Percentiles rank a stretch among this genome's conserved stretches.
These are phyloP conservation scores for Sphinx pinastri DNA, from an alignment of 2,888 invertebrate species.

Conservation along the genomic window DNA sequence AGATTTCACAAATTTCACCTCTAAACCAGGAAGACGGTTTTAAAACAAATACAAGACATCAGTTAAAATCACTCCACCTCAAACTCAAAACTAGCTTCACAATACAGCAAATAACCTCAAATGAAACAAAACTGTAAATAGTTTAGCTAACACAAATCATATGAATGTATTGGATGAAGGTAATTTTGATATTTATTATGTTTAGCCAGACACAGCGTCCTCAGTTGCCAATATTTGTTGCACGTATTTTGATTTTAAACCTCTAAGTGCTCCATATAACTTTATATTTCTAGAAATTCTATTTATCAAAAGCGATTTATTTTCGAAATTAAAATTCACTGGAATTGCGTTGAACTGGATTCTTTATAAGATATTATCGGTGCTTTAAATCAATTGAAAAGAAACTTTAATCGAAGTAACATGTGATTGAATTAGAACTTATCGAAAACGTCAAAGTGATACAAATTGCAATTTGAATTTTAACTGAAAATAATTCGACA, in stretches of 20 bases:
- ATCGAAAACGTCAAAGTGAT: background rate
- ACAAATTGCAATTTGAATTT: background rate
- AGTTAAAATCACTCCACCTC: background rate
- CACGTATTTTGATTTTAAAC: background rate
- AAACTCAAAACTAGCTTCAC: background rate
- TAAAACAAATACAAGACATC: no score
- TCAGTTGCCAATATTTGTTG: constrained; percentile 10
- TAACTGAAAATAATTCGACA: background rate
- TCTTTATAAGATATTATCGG: constrained; percentile 7
- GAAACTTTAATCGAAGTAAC: constrained; percentile 8
- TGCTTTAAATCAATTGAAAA: background rate
- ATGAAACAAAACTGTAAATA: constrained; percentile 5
- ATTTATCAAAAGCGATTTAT: background rate
- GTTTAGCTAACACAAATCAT: constrained; percentile 5
- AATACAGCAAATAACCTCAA: background rate
- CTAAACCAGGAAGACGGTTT: no score
- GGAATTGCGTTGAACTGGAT: constrained; percentile 7
- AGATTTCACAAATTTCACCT: no score
- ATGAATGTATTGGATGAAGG: constrained; percentile 16
- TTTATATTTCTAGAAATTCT: constrained; percentile 1
- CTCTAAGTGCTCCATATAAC: background rate
- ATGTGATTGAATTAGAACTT: background rate
- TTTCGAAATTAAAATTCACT: constrained; percentile 8
- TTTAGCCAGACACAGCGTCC: constrained; percentile 13
- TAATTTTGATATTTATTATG: constrained; percentile 21